Percentiles rank a stretch among this genome's conserved stretches.
These are phyloP conservation scores for Parauchenoglanis ngamensis DNA, from an alignment of 2,797 vertebrate species.

Conservation along the genomic window DNA sequence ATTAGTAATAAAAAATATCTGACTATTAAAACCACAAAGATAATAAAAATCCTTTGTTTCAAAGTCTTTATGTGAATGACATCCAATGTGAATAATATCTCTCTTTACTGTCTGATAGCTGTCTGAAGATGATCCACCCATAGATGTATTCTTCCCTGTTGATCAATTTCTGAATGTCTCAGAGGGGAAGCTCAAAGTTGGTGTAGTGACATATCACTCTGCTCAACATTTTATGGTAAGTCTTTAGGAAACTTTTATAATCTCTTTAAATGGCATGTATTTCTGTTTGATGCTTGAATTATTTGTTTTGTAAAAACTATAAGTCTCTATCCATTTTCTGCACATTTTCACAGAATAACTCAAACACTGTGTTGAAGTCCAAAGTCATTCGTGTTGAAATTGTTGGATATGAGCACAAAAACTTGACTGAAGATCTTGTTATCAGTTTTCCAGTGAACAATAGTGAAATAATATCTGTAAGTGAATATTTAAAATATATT, in stretches of 20 bases:
- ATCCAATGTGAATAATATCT: neutral
- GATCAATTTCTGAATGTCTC: conserved; percentile 36
- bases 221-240: conserved; percentile 61
- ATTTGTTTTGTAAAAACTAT: neutral
- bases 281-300: neutral
- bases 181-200: conserved; percentile 34
- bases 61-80: neutral
- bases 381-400: conserved; percentile 64
- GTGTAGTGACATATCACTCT: conserved; percentile 57
- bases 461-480: neutral
- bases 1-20: neutral
- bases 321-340: neutral
- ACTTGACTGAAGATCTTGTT: conserved; percentile 44
- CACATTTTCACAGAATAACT: neutral
- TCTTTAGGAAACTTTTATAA: too few relatives aligned
- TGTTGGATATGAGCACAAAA: rapidly evolving
- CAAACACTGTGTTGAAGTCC: conserved; percentile 34
- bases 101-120: conserved; percentile 28
- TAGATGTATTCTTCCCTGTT: conserved; percentile 57
- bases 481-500: neutral
- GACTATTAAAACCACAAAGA: neutral
- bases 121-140: rapidly evolving
- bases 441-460: conserved; percentile 63
- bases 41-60: neutral
- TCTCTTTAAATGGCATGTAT: neutral